Evolutionary conservation across 2,888 invertebrate genomes (phyloP), one percentile per base, ranked within the genome.

Genomic region (Camponotus fellah): DNA sequence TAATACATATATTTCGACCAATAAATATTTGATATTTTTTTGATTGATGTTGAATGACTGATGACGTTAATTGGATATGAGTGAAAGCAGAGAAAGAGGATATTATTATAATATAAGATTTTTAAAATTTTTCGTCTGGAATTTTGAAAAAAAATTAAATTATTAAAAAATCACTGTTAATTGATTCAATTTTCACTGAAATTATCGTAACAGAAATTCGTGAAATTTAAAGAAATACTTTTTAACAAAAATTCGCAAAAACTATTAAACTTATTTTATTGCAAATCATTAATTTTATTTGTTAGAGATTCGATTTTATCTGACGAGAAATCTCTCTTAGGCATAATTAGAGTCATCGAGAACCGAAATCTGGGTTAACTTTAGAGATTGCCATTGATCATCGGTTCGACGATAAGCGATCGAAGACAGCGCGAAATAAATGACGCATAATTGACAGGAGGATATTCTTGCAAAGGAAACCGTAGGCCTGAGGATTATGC

Each of bases 371-470:
- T 81, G 46, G 83, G 86, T 85, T 89, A 69, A 65, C 77, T 82
- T 84, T 83, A 75, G 82, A 53, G 81, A 46, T 76, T 58, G 77
- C 79, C 87, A 88, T 87, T 89, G 87, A 87, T 89, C 64, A 66
- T 46, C 71, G 75, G 82, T 87, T 79, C 12, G 83, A 69, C 77
- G 76, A 81, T 75, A 69, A 56, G n/a, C n/a, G n/a, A n/a, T 4
- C 17, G 8, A 43, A 56, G 26, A 53, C 53, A 53, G 17, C 26
- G 17, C 12, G 32, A 66, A 56, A 65, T 56, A 56, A 66, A 58
- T 68, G n/a, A 21, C n/a, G 14, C 17, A 43, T n/a, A 4, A 14
- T 56, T 32, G 56, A 66, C 43, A 58, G 21, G 17, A 65, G 26
- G 14, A 46, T 77, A 12, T 58, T 58, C n/a, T 68, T 43, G 10